phyloP scores from a whole-genome alignment of 1,140 invertebrate genomes.

The Drosophila jambulina region DNA sequence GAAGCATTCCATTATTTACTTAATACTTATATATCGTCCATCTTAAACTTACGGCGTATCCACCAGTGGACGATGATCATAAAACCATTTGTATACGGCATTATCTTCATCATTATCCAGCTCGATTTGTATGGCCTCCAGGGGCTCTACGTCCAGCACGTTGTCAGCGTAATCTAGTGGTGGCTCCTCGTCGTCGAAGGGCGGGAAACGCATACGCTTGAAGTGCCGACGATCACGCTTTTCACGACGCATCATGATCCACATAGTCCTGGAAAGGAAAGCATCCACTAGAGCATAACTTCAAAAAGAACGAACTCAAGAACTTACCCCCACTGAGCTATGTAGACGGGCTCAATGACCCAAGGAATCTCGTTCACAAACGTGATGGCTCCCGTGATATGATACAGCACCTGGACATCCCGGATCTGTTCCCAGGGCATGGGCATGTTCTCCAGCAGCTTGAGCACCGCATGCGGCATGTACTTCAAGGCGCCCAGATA shows the following conservation, averaged over 20 bases:
- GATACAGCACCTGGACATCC: constrained; percentile 98
- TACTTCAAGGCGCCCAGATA: constrained; percentile 99
- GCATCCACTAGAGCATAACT: background rate
- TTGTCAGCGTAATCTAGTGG: constrained; percentile 99
- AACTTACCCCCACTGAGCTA: constrained; percentile 98
- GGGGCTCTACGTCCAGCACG: constrained; percentile 98
- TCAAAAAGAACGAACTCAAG: background rate
- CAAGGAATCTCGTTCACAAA: constrained; percentile 99
- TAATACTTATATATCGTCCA: background rate
- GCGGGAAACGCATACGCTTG: constrained; percentile 99
- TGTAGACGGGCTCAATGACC: constrained; percentile 99
- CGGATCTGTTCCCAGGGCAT: constrained; percentile 99
- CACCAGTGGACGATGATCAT: constrained; percentile 98
- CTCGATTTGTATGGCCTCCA: constrained; percentile 99
- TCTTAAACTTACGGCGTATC: constrained; percentile 90
- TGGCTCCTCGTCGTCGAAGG: constrained; percentile 99
- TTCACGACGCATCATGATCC: constrained; percentile 99
- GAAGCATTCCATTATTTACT: background rate
- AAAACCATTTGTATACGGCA: constrained; percentile 97
- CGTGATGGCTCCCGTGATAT: constrained; percentile 99
- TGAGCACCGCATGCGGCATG: constrained; percentile 99
- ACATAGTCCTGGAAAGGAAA: constrained; percentile 93
- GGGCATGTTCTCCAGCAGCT: constrained; percentile 99
- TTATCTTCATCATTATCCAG: constrained; percentile 98
- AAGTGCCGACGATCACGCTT: constrained; percentile 99